phyloP scores from a whole-genome alignment of 2,888 invertebrate genomes.

The Dyspetes luteomarginatus region DNA sequence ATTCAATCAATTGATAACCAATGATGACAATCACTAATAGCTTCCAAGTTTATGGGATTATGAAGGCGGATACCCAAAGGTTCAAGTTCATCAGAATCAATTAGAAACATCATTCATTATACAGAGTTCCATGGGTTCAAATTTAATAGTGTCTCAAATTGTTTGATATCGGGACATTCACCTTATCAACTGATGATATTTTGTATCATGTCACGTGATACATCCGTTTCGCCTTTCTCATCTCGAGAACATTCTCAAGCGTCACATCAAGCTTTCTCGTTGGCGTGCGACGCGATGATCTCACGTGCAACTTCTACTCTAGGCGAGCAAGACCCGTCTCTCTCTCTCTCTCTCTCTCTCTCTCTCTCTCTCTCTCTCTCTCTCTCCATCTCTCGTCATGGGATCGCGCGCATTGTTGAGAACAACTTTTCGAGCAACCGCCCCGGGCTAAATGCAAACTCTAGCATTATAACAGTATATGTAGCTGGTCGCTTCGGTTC shows the following conservation, averaged over 20 bases:
- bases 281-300: constrained; percentile 27
- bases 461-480: constrained; percentile 38
- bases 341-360: neutral
- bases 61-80: too few species aligned
- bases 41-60: too few species aligned
- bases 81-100: too few species aligned
- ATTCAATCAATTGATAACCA: too few species aligned
- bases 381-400: constrained; percentile 15
- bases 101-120: too few species aligned
- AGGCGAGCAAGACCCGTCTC: constrained; percentile 16
- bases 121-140: too few species aligned
- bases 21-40: too few species aligned
- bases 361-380: constrained; percentile 11
- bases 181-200: neutral
- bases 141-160: too few species aligned
- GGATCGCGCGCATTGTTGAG: constrained; percentile 62
- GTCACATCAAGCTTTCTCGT: constrained; percentile 36
- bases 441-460: constrained; percentile 61
- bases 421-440: constrained; percentile 64
- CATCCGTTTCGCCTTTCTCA: neutral
- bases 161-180: neutral
- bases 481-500: neutral
- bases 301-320: constrained; percentile 51
- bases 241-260: constrained; percentile 14
- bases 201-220: constrained; percentile 16